A percentile compares a stretch with the other conserved stretches of the same genome.
Evolutionary conservation across 2,113 vertebrate genomes (phyloP).

Genomic region (Cyanoliseus patagonus): DNA sequence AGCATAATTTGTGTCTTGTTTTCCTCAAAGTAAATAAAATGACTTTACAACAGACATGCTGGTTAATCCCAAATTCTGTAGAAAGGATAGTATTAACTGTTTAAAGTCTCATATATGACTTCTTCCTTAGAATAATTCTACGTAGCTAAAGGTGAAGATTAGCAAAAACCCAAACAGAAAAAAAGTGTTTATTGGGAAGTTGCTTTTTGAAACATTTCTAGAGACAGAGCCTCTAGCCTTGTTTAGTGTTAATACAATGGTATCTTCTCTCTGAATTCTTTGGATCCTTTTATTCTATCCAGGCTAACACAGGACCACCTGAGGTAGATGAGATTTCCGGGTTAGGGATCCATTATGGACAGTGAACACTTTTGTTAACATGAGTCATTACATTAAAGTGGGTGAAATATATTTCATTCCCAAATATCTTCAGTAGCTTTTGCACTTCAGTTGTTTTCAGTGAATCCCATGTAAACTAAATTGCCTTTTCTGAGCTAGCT

Average conservation of each 20-base stretch:
- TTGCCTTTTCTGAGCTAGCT: background rate
- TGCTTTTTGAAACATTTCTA: background rate
- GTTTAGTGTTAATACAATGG: background rate
- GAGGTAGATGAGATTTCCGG: background rate
- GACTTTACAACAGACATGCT: rapidly evolving
- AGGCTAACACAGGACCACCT: background rate
- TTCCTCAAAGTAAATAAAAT: background rate
- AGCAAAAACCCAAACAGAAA: background rate
- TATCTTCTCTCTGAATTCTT: background rate
- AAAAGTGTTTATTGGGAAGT: background rate
- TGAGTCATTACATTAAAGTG: background rate
- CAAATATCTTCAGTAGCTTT: background rate
- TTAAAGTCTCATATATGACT: background rate
- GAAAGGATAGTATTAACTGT: background rate
- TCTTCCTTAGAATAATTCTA: background rate
- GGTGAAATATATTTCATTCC: background rate
- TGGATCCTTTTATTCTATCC: background rate
- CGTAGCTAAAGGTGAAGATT: background rate
- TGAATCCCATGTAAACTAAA: background rate
- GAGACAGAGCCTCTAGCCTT: background rate
- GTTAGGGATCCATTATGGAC: background rate
- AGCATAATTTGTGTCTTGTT: background rate
- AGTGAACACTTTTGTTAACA: background rate
- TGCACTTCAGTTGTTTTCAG: background rate
- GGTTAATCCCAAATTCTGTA: background rate